phyloP scores from a whole-genome alignment of 2,888 invertebrate genomes.

The Crossocerus cetratus region DNA sequence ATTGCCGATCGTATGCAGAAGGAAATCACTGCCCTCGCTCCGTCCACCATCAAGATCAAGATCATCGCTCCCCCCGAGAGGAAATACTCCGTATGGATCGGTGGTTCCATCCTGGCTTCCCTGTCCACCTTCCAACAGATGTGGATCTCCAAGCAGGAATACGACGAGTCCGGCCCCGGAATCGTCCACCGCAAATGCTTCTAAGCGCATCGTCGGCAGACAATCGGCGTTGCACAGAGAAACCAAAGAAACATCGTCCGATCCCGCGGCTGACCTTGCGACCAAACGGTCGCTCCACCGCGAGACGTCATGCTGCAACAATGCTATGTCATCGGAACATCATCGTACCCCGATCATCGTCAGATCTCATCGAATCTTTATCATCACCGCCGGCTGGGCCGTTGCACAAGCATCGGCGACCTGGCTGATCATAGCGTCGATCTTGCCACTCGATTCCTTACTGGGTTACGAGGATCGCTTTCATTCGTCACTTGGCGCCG shows the following conservation, averaged over 20 bases:
- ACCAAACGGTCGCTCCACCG: slow-evolving; percentile 17
- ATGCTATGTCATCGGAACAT: slow-evolving; percentile 45
- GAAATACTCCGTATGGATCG: slow-evolving; percentile 99
- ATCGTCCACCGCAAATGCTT: slow-evolving; percentile 98
- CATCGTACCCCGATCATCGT: slow-evolving; percentile 39
- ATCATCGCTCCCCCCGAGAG: slow-evolving; percentile 97
- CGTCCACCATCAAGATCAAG: slow-evolving; percentile 95
- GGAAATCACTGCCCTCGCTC: slow-evolving; percentile 95
- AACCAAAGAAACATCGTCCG: slow-evolving; percentile 29
- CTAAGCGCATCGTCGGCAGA: slow-evolving; percentile 79
- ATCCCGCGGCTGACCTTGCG: slow-evolving; percentile 20
- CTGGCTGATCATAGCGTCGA: slow-evolving; percentile 25
- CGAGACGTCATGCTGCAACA: slow-evolving; percentile 46
- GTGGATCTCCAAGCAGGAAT: slow-evolving; percentile 98
- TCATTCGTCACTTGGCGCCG: slow-evolving; percentile 33
- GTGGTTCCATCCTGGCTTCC: slow-evolving; percentile 96
- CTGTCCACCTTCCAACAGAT: slow-evolving; percentile 93
- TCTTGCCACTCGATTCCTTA: slow-evolving; percentile 1
- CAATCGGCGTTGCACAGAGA: slow-evolving; percentile 36
- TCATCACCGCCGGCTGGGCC: slow-evolving; percentile 24
- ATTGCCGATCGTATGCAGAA: slow-evolving; percentile 98
- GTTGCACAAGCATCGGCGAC: slow-evolving; percentile 18
- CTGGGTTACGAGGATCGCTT: slow-evolving; percentile 14
- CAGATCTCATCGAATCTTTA: slow-evolving; percentile 50
- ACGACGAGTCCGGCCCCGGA: slow-evolving; percentile 96